Conservation (phyloP, 1,140 invertebrate species). For the Hesperophylax magnus region DNA sequence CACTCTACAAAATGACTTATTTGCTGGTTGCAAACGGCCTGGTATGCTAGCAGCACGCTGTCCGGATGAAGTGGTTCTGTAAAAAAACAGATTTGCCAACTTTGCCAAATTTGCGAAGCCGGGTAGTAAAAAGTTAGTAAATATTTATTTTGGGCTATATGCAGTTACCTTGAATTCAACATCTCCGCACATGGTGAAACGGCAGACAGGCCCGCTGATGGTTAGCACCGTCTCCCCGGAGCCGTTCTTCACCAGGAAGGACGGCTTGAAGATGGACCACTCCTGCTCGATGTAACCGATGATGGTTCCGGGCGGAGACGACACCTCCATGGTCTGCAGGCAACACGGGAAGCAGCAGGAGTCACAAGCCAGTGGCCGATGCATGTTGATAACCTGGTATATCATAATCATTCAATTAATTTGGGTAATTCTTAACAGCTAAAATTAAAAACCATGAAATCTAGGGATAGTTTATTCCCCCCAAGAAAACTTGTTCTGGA, state of each 20-base stretch:
- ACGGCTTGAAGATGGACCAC: slow-evolving; percentile 86
- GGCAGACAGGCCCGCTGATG: slow-evolving; percentile 89
- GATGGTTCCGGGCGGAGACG: slow-evolving; percentile 78
- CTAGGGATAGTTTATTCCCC: no score
- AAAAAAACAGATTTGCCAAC: no score
- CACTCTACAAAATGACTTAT: no score
- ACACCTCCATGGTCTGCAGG: slow-evolving; percentile 86
- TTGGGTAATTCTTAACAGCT: background rate
- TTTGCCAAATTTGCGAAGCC: no score
- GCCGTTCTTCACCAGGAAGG: slow-evolving; percentile 85
- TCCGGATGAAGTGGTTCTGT: no score
- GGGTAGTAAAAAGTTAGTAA: background rate
- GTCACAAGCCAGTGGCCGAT: slow-evolving; percentile 83
- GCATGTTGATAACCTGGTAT: slow-evolving; percentile 76
- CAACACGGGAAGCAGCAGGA: slow-evolving; percentile 89
- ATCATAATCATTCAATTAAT: background rate
- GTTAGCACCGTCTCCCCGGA: slow-evolving; percentile 82
- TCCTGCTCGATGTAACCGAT: slow-evolving; percentile 88
- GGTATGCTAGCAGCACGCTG: no score
- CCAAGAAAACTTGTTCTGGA: no score
- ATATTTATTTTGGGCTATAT: background rate
- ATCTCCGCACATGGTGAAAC: slow-evolving; percentile 85
- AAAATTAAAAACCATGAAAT: background rate
- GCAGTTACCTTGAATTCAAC: slow-evolving; percentile 77
- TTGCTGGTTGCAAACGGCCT: no score